Evolutionary conservation across 2,113 vertebrate species (phyloP), one percentile per base, ranked within the genome.

Genomic region (Salvelinus sp.): DNA sequence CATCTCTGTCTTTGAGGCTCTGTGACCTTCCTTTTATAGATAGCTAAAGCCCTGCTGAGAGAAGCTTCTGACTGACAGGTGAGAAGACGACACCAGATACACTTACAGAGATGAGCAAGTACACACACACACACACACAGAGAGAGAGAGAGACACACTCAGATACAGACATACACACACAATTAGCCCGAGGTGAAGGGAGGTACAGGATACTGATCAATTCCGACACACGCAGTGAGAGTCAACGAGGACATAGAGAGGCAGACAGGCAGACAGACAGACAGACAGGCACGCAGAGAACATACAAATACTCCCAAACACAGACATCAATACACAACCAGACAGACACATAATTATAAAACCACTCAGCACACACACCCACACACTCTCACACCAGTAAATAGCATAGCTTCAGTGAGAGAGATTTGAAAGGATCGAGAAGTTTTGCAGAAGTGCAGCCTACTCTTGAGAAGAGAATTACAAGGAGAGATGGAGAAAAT

Each of bases 1-100:
- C 82, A 69, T 62, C 18, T 68, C 70, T 28, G 23, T 74, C 38
- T 65, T 74, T 76, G 63, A 85, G 87, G 82, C 85, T 78, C 84
- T 67, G 38, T 88, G 88, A 91, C 89, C 88, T 90, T 88, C 82
- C 74, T 78, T 79, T 86, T 75, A 77, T 71, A 80, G 80, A 88
- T 75, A 81, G 82, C 73, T 79, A 80, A 85, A 73, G 82, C 78
- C 69, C 76, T 75, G 78, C 82, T 14, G 70, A 82, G 85, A 44
- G 38, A 81, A 13, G 38, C 30, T 2, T 81, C 75, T 87, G 87
- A 88, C 73, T 86, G 86, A 85, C 87, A 79, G 83, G 78, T 71
- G 82, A 57, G 75, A 76, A 44, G 25, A 28, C 57, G 2, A 76
- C 72, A 16, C 77, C 69, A 62, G 38, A 44, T 44, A 44, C 9